Evolutionary conservation across 2,113 vertebrate species (phyloP).

Genomic region (Fulica atra): DNA sequence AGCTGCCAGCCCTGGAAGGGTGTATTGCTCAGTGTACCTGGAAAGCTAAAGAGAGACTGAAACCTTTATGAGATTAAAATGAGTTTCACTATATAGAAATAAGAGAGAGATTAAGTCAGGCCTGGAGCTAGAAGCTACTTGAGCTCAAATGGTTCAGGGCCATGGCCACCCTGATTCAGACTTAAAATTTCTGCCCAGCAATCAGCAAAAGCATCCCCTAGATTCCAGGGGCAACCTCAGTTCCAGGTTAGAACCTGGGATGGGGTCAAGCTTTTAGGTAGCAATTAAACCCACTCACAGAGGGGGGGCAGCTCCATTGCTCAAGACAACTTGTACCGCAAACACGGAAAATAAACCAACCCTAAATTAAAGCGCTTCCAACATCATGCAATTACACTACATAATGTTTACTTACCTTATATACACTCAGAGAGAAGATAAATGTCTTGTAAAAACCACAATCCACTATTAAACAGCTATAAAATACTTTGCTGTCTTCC

Average conservation of each 20-base stretch:
- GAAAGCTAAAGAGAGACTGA: background rate
- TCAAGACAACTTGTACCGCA: background rate
- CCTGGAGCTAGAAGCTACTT: background rate
- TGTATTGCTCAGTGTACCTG: background rate
- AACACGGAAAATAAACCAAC: slow-evolving; percentile 45
- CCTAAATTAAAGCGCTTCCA: slow-evolving; percentile 61
- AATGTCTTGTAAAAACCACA: slow-evolving; percentile 73
- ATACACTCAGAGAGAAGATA: slow-evolving; percentile 62
- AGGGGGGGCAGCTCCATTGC: background rate
- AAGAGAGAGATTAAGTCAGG: background rate
- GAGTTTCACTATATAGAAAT: background rate
- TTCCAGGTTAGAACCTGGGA: background rate
- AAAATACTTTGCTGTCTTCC: slow-evolving; percentile 73
- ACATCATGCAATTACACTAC: slow-evolving; percentile 36
- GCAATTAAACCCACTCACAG: background rate
- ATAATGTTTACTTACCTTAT: slow-evolving; percentile 70
- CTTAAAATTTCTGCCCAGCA: background rate
- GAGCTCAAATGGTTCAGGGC: background rate
- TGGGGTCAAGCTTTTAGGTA: background rate
- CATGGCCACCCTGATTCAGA: background rate
- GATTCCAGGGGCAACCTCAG: background rate
- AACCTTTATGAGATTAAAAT: background rate
- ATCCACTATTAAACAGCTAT: slow-evolving; percentile 75
- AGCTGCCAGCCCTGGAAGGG: background rate
- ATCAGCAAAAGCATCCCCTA: background rate